These are phyloP conservation scores for Scotopteryx bipunctaria DNA, from an alignment of 2,888 invertebrate species.

Conservation along the genomic window DNA sequence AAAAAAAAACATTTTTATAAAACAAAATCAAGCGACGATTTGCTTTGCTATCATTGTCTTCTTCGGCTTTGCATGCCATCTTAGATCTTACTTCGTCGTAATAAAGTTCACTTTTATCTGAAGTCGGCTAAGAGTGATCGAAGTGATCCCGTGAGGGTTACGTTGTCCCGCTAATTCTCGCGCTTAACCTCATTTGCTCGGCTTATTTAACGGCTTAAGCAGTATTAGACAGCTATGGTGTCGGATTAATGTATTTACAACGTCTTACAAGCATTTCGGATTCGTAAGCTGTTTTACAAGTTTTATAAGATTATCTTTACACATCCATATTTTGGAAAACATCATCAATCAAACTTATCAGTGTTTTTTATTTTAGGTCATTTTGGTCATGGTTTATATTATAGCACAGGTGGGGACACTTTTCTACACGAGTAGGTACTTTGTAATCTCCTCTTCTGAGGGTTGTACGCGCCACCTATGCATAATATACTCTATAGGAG, in stretches of 20 bases:
- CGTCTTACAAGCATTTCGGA: constrained; percentile 28
- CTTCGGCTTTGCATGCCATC: neutral
- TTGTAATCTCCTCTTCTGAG: no score
- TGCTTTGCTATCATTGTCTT: no score
- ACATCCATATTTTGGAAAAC: neutral
- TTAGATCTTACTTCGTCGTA: neutral
- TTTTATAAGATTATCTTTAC: neutral
- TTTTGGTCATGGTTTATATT: no score
- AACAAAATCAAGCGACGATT: no score
- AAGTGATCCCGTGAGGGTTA: constrained; percentile 3
- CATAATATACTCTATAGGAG: no score
- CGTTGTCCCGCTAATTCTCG: constrained; percentile 51
- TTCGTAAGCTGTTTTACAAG: neutral
- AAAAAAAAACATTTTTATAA: no score
- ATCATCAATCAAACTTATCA: neutral
- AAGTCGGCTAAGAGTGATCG: neutral
- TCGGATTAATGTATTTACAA: constrained; percentile 42
- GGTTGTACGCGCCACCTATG: no score
- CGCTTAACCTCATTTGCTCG: constrained; percentile 69
- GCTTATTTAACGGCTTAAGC: constrained; percentile 60
- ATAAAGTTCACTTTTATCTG: neutral
- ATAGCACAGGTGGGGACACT: no score
- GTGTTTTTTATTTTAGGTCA: no score
- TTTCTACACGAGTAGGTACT: no score
- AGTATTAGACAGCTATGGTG: constrained; percentile 41